phyloP scores from a whole-genome alignment of 1,140 invertebrate genomes.

The Dufourea novaeangliae region DNA sequence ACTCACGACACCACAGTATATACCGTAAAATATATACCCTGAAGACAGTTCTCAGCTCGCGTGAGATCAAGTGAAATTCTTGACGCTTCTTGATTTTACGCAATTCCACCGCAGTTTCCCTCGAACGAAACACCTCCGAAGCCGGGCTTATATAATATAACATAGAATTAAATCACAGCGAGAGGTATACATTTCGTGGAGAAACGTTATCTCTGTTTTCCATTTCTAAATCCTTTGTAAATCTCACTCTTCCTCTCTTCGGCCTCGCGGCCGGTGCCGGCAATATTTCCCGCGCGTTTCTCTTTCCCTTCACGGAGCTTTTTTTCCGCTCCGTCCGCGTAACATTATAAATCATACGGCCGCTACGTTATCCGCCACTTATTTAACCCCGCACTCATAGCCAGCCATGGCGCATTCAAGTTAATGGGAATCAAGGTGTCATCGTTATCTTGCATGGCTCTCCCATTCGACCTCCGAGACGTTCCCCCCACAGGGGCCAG shows the following conservation, averaged over 20 bases:
- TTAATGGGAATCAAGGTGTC: slow-evolving; percentile 42
- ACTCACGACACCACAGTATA: too few species aligned
- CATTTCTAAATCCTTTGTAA: background rate
- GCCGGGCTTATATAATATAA: background rate
- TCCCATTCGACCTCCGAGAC: slow-evolving; percentile 22
- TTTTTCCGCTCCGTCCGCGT: too few species aligned
- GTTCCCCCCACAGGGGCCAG: background rate
- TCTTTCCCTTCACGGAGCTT: slow-evolving; percentile 1
- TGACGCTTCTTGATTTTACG: too few species aligned
- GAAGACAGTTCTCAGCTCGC: too few species aligned
- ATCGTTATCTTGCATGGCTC: slow-evolving; percentile 24
- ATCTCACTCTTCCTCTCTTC: background rate
- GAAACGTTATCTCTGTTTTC: background rate
- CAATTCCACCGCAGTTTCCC: background rate
- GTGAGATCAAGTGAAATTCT: too few species aligned
- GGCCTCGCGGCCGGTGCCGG: background rate
- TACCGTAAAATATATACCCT: too few species aligned
- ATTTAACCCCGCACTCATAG: slow-evolving; percentile 10
- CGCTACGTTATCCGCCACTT: slow-evolving; percentile 23
- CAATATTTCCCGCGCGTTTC: background rate
- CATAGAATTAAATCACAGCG: background rate
- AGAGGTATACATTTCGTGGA: background rate
- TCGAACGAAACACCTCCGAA: background rate
- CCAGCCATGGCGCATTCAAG: slow-evolving; percentile 17
- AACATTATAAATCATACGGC: slow-evolving; percentile 22